Evolutionary conservation across 1,140 invertebrate species (phyloP).

Genomic region (Monomorium pharaonis): DNA sequence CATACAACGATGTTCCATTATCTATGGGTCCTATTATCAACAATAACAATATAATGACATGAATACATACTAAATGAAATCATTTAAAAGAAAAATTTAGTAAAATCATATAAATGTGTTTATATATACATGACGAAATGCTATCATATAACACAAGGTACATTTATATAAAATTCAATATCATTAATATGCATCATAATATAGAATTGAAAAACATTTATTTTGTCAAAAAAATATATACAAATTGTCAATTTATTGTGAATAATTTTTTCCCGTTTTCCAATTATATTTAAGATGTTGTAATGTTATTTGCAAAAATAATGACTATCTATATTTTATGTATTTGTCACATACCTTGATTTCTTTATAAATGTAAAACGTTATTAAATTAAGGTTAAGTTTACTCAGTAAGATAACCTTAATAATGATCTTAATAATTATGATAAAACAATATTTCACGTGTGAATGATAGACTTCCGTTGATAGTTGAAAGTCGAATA

Average conservation of each 20-base stretch:
- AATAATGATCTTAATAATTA: neutral
- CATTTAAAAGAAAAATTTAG: neutral
- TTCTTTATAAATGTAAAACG: neutral
- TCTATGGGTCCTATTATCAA: neutral
- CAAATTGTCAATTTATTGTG: no score
- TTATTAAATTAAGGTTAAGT: slow-evolving; percentile 16
- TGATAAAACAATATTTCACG: neutral
- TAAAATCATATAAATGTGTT: neutral
- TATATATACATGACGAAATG: neutral
- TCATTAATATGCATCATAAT: no score
- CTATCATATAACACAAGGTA: neutral
- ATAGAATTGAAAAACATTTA: no score
- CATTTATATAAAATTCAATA: neutral
- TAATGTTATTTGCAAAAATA: neutral
- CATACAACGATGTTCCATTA: slow-evolving; percentile 74
- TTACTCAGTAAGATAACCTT: neutral
- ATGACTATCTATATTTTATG: neutral
- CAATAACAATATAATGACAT: slow-evolving; percentile 10
- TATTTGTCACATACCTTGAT: neutral
- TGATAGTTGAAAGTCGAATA: neutral
- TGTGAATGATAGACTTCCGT: neutral
- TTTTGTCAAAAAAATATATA: neutral
- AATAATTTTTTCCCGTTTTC: neutral
- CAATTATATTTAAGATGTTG: neutral
- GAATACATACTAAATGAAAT: neutral